A percentile compares a stretch with the other conserved stretches of the same genome.
Evolutionary conservation across 2,888 invertebrate genomes (phyloP).

Genomic region (Limnephilus marmoratus): DNA sequence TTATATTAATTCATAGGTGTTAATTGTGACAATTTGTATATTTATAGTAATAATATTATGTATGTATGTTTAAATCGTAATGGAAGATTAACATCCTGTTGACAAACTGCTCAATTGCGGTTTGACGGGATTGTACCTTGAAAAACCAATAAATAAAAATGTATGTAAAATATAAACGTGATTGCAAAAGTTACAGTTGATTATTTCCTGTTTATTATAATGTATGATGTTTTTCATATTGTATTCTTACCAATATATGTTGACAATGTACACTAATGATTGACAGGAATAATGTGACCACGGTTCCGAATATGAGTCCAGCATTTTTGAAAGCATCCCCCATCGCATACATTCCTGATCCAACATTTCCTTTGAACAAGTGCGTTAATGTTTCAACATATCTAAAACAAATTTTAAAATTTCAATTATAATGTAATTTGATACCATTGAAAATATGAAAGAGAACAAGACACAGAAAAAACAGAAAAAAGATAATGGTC

Average conservation of each 20-base stretch:
- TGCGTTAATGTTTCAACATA: conserved; percentile 94
- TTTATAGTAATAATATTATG: too few species aligned
- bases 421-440: background rate
- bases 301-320: conserved; percentile 89
- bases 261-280: conserved; percentile 94
- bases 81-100: too few species aligned
- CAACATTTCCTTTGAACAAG: conserved; percentile 96
- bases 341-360: conserved; percentile 97
- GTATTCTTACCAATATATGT: conserved; percentile 85
- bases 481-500: too few species aligned
- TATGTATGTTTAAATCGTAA: too few species aligned
- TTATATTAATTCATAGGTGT: too few species aligned
- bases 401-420: conserved; percentile 74
- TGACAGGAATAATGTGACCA: conserved; percentile 88
- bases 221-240: background rate
- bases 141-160: too few species aligned
- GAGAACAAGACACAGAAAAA: too few species aligned
- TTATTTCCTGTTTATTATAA: background rate
- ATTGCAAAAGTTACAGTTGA: too few species aligned
- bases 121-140: too few species aligned
- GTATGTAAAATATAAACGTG: too few species aligned
- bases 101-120: too few species aligned
- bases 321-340: conserved; percentile 96
- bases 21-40: too few species aligned
- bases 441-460: background rate